These are phyloP conservation scores for Urophycis tenuis DNA, from an alignment of 2,797 vertebrate genomes.

Conservation along the genomic window DNA sequence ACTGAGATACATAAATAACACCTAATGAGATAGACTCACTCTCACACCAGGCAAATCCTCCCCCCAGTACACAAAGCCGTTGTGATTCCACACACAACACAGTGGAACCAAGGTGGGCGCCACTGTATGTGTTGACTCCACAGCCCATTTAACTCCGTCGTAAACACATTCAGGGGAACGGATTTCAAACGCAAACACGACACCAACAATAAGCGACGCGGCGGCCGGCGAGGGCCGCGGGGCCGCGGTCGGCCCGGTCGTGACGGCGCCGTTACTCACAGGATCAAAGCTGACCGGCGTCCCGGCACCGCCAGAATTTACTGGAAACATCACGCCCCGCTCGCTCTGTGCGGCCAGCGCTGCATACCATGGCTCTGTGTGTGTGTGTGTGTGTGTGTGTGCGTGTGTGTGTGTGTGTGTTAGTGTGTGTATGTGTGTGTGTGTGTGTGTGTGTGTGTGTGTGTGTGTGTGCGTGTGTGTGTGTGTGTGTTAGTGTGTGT, in stretches of 20 bases:
- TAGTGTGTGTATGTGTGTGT: background rate
- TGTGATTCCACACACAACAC: background rate
- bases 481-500: background rate
- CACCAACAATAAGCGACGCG: constrained; percentile 45
- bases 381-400: constrained; percentile 3
- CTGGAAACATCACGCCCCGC: constrained; percentile 51
- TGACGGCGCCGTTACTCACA: constrained; percentile 58
- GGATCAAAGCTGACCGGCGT: constrained; percentile 54
- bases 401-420: background rate
- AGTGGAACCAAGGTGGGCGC: constrained; percentile 26
- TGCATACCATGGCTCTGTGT: background rate
- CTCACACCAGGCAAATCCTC: background rate
- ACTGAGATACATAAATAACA: background rate
- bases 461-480: constrained; percentile 1
- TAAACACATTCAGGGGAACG: constrained; percentile 40
- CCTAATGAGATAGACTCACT: background rate
- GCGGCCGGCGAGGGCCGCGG: constrained; percentile 25
- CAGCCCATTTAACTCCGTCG: constrained; percentile 40
- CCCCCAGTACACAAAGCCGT: background rate
- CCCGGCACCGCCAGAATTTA: constrained; percentile 46
- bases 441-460: background rate
- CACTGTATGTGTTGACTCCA: constrained; percentile 45
- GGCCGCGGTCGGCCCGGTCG: constrained; percentile 47
- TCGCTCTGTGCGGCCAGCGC: constrained; percentile 27
- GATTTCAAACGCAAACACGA: constrained; percentile 53